Evolutionary conservation across 2,113 vertebrate species (phyloP).

Genomic region (Oreochromis spilurus): DNA sequence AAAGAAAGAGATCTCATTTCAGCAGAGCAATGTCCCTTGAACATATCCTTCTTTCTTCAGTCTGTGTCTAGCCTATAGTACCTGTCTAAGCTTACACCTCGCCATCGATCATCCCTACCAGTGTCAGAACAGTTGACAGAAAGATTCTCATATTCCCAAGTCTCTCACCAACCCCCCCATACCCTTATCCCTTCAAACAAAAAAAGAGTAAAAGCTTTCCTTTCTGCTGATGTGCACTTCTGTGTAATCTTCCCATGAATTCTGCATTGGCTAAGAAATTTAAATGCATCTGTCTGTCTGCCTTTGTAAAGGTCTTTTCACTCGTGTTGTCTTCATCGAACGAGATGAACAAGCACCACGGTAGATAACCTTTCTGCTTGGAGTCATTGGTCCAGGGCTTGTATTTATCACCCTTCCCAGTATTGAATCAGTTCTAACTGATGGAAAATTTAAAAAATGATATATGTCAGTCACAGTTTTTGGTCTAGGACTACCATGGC

Average conservation of each 20-base stretch:
- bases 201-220: not conserved
- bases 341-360: not conserved
- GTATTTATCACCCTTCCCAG: not conserved
- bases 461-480: not conserved
- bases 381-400: not conserved
- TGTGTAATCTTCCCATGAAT: not conserved
- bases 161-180: not conserved
- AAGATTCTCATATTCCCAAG: constrained; percentile 8
- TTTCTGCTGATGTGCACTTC: constrained; percentile 38
- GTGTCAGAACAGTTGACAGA: constrained; percentile 48
- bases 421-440: not conserved
- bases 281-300: not conserved
- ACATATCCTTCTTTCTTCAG: constrained; percentile 7
- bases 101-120: constrained; percentile 45
- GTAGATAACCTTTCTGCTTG: not conserved
- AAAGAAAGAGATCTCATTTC: constrained; percentile 30
- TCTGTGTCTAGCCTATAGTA: not conserved
- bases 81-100: constrained; percentile 41
- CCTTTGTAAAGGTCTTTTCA: not conserved
- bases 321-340: not conserved
- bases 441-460: fast-evolving
- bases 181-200: not conserved
- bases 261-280: not conserved
- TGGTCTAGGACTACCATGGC: not conserved
- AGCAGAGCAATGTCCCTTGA: constrained; percentile 31